A percentile compares a stretch with the other conserved stretches of the same genome.
Conservation (phyloP, 2,113 vertebrate species). For the Vanacampus margaritifer region DNA sequence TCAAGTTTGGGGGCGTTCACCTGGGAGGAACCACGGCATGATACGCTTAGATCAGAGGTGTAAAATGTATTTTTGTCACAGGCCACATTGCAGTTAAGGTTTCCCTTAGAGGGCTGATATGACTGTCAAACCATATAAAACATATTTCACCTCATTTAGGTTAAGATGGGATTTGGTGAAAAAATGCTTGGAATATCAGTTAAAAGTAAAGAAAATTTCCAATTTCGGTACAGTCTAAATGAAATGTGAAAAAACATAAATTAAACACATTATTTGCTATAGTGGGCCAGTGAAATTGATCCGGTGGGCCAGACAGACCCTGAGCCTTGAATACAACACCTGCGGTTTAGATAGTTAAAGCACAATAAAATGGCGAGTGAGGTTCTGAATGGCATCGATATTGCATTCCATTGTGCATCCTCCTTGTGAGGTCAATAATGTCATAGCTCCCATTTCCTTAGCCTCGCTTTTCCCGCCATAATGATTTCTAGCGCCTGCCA, state of each 20-base stretch:
- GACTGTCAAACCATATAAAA: not conserved
- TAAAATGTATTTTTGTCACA: not conserved
- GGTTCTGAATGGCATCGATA: not conserved
- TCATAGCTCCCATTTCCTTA: not conserved
- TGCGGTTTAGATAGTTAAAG: not conserved
- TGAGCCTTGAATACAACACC: no score
- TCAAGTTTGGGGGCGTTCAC: constrained; percentile 31
- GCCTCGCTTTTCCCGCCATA: not conserved
- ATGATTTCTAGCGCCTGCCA: constrained; percentile 42
- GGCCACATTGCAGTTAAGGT: not conserved
- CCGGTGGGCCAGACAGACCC: no score
- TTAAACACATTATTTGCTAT: no score
- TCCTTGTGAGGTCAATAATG: not conserved
- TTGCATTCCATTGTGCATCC: not conserved
- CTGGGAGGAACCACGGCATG: not conserved
- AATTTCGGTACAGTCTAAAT: no score
- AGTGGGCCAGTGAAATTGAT: no score
- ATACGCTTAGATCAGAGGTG: not conserved
- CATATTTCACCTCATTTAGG: not conserved
- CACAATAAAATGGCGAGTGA: not conserved
- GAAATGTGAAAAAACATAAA: no score
- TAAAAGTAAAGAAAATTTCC: not conserved
- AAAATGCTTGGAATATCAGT: not conserved
- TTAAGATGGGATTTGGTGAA: not conserved
- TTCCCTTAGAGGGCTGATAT: not conserved